Evolutionary conservation across 1,140 invertebrate species (phyloP).

Genomic region (Alviniconcha marisindica): DNA sequence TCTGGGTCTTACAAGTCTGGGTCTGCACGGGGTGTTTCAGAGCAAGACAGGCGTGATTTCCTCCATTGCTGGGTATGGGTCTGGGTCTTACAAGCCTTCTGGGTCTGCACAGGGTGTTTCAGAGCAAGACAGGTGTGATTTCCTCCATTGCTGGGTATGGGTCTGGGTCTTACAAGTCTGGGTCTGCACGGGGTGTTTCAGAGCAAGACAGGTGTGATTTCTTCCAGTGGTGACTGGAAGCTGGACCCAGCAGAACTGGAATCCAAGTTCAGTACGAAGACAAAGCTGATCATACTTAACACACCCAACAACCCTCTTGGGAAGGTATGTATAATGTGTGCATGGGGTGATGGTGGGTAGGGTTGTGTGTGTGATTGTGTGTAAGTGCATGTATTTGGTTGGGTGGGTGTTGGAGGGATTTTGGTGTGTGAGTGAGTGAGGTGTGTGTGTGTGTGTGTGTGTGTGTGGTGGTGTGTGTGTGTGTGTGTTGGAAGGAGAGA

Average conservation of each 20-base stretch:
- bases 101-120: too few species aligned
- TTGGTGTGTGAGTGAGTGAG: too few species aligned
- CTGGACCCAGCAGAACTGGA: constrained; percentile 90
- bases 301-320: constrained; percentile 97
- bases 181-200: constrained; percentile 37
- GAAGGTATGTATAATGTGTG: constrained; percentile 81
- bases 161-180: neutral
- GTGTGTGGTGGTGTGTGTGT: neutral
- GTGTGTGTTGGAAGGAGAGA: too few species aligned
- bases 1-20: too few species aligned
- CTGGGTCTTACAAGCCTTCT: too few species aligned
- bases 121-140: too few species aligned
- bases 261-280: constrained; percentile 90
- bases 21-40: constrained; percentile 44
- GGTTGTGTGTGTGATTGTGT: neutral
- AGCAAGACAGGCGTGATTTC: constrained; percentile 46
- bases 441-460: constrained; percentile 7
- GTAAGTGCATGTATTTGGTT: neutral
- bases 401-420: too few species aligned
- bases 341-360: neutral
- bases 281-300: constrained; percentile 97
- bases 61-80: constrained; percentile 74
- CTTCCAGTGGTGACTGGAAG: constrained; percentile 90
- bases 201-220: constrained; percentile 62
- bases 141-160: too few species aligned